Evolutionary conservation across 2,888 invertebrate species (phyloP).

Genomic region (Napeogenes inachia): DNA sequence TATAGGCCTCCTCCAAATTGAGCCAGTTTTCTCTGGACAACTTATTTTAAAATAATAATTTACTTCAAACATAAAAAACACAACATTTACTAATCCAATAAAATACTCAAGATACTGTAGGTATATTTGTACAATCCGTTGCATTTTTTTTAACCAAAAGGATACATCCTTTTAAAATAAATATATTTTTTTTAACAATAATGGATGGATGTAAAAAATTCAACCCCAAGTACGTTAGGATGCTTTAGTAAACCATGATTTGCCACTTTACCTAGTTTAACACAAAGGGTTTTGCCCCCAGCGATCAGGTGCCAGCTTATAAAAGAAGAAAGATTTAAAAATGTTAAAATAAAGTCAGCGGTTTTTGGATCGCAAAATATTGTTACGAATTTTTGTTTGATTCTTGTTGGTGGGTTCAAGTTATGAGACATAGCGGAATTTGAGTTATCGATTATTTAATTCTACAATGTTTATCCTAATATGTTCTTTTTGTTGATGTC

Average conservation of each 20-base stretch:
- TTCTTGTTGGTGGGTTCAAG: slow-evolving; percentile 29
- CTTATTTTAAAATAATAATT: no score
- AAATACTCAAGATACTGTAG: no score
- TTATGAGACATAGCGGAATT: slow-evolving; percentile 27
- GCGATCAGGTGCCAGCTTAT: slow-evolving; percentile 72
- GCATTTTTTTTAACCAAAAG: slow-evolving; percentile 15
- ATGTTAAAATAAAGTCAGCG: slow-evolving; percentile 64
- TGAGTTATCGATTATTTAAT: neutral
- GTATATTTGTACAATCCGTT: no score
- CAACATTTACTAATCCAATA: no score
- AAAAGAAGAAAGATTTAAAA: slow-evolving; percentile 70
- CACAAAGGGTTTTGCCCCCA: slow-evolving; percentile 62
- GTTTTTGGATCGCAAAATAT: slow-evolving; percentile 58
- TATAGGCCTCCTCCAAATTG: no score
- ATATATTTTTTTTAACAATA: neutral
- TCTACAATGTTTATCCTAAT: no score
- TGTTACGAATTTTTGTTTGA: slow-evolving; percentile 53
- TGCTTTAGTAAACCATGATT: slow-evolving; percentile 50
- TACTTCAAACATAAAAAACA: no score
- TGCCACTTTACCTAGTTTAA: slow-evolving; percentile 54
- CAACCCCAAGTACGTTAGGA: slow-evolving; percentile 38
- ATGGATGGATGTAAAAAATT: slow-evolving; percentile 12
- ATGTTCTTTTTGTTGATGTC: no score
- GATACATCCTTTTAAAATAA: slow-evolving; percentile 1
- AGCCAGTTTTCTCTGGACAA: no score